These are phyloP conservation scores for Omphaloscelis lunosa DNA, from an alignment of 2,888 invertebrate genomes.

Conservation along the genomic window DNA sequence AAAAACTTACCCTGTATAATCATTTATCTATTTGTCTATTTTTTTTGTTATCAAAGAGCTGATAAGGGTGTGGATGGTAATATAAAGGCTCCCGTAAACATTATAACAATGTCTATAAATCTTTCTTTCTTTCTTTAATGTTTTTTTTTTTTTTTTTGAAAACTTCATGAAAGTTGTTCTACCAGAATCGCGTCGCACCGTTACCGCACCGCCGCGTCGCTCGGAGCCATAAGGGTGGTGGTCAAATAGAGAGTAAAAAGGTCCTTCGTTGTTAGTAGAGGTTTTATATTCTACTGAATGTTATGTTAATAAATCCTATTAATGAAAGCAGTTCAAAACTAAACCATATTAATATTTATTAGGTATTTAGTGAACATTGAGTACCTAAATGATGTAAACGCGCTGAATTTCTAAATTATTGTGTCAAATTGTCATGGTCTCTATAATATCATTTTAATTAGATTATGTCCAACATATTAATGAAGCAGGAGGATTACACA, in stretches of 20 bases:
- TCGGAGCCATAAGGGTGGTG: neutral
- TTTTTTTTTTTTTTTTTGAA: too few species aligned
- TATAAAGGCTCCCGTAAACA: too few species aligned
- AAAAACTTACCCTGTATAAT: too few species aligned
- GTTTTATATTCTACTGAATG: neutral
- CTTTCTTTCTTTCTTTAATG: too few species aligned
- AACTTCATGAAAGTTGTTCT: too few species aligned
- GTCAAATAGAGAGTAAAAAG: neutral
- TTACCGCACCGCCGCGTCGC: too few species aligned
- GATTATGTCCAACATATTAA: conserved; percentile 34
- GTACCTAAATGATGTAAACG: neutral
- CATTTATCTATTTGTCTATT: neutral
- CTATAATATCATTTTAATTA: conserved; percentile 45
- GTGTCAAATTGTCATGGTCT: conserved; percentile 31
- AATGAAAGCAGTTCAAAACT: neutral
- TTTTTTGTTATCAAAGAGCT: neutral
- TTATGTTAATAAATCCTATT: neutral
- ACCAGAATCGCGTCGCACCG: too few species aligned
- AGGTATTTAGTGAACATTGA: conserved; percentile 19
- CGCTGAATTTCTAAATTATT: neutral
- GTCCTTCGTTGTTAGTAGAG: neutral
- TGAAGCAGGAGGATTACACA: conserved; percentile 26
- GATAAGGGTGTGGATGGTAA: neutral
- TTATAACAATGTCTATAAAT: too few species aligned
- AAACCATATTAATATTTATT: conserved; percentile 21